Base-by-base conservation (phyloP, 2,113 vertebrate genomes). In the Sardina pilchardus region DNA sequence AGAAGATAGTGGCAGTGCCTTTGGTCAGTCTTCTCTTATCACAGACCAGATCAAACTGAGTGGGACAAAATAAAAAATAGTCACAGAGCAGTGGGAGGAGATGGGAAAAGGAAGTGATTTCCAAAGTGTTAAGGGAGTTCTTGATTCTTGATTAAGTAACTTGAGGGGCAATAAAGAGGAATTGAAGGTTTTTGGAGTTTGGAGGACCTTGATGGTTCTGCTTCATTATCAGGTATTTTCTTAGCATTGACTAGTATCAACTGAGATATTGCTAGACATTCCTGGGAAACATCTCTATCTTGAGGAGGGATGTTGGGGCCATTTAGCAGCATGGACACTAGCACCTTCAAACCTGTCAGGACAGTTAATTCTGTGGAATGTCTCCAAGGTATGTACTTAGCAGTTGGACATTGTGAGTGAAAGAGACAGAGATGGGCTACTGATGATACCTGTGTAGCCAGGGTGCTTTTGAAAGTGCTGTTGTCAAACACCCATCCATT, bases 1-100 rank as follows among this genome's bases (percentile, higher is more conserved):
- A 98, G 91, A 98, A 99, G 86, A 96, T 89, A 17, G 97, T 97
- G 24, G 95, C 96, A 0, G 94, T 91, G 0, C 92, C 94, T 87
- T 94, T 96, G 89, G 96, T 97, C 91, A 97, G 91, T 84, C 95
- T 92, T n/a, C 95, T 97, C 82, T 89, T 95, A 85, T 95, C 91
- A 3, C 97, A 98, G 85, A 99, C 96, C 0, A 99, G 95, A 91
- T 98, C 95, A 97, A 97, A 98, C 97, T 99, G 93, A 47, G 88
- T 86, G 91, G 30, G 83, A 75, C 19, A 78, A 42, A 34, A 44
- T 30, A 48, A 82, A 83, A 42, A 53, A 47, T 2, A 81, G n/a
- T n/a, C 26, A 67, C 6, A 43, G 12, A 63, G 56, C 34, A 16
- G 42, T 39, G 42, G n/a, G 26, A 50, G 34, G 44, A 48, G 63